Percentiles rank a stretch among this genome's conserved stretches.
Evolutionary conservation across 64 coral and sea anemone species (phyloP).

Genomic region (Porites australiensis): DNA sequence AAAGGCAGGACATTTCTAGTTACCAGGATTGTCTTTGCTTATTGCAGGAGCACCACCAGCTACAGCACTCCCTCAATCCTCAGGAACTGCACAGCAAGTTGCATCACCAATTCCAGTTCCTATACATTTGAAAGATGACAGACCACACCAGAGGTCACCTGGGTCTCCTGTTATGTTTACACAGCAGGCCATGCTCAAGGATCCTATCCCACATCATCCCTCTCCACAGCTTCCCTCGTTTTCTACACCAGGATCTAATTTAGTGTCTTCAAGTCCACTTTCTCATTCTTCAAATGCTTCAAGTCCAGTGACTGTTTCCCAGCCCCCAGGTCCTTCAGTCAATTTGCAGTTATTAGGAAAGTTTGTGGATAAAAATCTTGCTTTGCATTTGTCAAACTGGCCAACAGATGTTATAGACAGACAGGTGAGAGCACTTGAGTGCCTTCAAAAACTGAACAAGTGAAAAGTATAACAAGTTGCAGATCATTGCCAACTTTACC

Average conservation of each 20-base stretch:
- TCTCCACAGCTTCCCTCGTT: neutral
- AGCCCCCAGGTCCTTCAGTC: constrained; percentile 47
- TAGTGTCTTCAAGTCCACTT: constrained; percentile 42
- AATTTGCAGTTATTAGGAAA: constrained; percentile 62
- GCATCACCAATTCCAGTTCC: constrained; percentile 3
- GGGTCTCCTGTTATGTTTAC: constrained; percentile 57
- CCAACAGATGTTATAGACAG: constrained; percentile 53
- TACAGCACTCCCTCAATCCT: neutral
- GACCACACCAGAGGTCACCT: constrained; percentile 36
- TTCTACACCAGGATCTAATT: neutral
- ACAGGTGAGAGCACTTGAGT: constrained; percentile 41
- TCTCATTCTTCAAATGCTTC: constrained; percentile 28
- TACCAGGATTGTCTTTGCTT: neutral
- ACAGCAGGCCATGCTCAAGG: constrained; percentile 20
- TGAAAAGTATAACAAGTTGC: too few species aligned
- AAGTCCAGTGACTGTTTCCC: constrained; percentile 35
- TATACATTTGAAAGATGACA: constrained; percentile 58
- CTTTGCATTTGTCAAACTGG: constrained; percentile 50
- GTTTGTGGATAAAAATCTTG: constrained; percentile 68
- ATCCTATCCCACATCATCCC: neutral
- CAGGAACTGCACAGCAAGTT: constrained; percentile 37
- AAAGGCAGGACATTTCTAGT: too few species aligned
- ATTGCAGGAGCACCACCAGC: constrained; percentile 17
- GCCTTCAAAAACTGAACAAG: neutral
- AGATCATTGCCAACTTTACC: too few species aligned